A percentile compares a stretch with the other conserved stretches of the same genome.
phyloP scores from a whole-genome alignment of 1,140 invertebrate genomes.

The Magallana angulata region DNA sequence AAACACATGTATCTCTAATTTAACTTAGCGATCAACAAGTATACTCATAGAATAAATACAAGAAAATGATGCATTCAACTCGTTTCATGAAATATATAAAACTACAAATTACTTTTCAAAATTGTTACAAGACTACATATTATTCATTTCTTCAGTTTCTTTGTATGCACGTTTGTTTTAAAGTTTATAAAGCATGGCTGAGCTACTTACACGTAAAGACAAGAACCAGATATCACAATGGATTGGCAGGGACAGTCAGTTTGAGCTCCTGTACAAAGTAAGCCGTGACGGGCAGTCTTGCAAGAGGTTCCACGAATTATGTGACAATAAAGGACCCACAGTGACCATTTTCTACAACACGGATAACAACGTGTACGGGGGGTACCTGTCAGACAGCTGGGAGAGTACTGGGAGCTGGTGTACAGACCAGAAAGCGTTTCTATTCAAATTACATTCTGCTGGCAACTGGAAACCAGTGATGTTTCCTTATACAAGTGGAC shows the following conservation, averaged over 20 bases:
- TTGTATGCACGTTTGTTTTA: too few species aligned
- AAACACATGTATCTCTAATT: too few species aligned
- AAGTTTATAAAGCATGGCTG: neutral
- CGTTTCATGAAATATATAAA: too few species aligned
- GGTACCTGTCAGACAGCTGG: conserved; percentile 25
- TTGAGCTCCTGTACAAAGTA: neutral
- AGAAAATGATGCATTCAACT: too few species aligned
- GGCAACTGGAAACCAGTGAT: neutral
- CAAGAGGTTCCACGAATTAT: neutral
- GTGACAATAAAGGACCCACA: neutral
- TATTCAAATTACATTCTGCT: neutral
- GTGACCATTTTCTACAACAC: neutral
- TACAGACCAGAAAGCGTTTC: neutral
- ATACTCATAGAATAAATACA: too few species aligned
- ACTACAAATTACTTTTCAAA: too few species aligned
- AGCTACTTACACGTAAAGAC: neutral
- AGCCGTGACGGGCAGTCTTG: neutral
- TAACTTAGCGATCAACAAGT: too few species aligned
- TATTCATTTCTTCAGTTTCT: too few species aligned
- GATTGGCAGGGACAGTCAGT: neutral
- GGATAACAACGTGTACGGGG: conserved; percentile 52
- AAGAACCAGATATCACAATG: neutral
- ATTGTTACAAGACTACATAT: too few species aligned
- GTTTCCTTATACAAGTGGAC: neutral
- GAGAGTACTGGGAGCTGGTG: neutral